Evolutionary conservation across 2,797 vertebrate species (phyloP).

Genomic region (Moxostoma hubbsi): DNA sequence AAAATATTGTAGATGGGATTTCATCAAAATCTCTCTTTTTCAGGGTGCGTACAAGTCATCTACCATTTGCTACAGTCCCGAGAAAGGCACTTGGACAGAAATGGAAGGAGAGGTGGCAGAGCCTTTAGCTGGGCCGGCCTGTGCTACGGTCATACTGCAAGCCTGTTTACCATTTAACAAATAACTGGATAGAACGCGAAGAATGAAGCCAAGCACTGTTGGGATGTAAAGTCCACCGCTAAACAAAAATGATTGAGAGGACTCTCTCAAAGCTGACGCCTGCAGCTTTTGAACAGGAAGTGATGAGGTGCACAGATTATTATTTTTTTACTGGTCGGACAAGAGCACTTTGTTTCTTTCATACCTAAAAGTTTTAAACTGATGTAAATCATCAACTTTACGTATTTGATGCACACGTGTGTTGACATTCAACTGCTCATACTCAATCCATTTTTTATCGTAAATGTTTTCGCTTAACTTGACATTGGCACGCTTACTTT

Average conservation of each 20-base stretch:
- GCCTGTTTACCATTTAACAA: constrained; percentile 97
- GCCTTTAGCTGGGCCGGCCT: constrained; percentile 94
- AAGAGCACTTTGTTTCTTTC: constrained; percentile 83
- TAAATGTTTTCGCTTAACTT: constrained; percentile 78
- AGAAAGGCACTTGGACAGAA: constrained; percentile 97
- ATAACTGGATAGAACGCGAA: constrained; percentile 76
- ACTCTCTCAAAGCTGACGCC: constrained; percentile 66
- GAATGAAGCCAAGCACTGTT: constrained; percentile 43
- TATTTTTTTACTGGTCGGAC: constrained; percentile 85
- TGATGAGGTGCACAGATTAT: constrained; percentile 81
- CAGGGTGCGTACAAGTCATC: constrained; percentile 99
- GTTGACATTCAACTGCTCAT: constrained; percentile 73
- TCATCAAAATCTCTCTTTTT: constrained; percentile 52
- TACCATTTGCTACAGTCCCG: constrained; percentile 98
- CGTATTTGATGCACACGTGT: constrained; percentile 76
- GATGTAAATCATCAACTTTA: constrained; percentile 64
- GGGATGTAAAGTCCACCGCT: constrained; percentile 68
- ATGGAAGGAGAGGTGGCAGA: constrained; percentile 97
- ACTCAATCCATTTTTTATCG: constrained; percentile 70
- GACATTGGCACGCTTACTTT: constrained; percentile 78
- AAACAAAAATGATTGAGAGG: constrained; percentile 66
- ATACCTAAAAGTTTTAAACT: constrained; percentile 70
- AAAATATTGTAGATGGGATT: no score
- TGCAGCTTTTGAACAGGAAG: constrained; percentile 61
- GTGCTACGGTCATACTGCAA: constrained; percentile 93